Conservation (phyloP, 1,140 invertebrate genomes). For the Drosophila pseudoananassae region DNA sequence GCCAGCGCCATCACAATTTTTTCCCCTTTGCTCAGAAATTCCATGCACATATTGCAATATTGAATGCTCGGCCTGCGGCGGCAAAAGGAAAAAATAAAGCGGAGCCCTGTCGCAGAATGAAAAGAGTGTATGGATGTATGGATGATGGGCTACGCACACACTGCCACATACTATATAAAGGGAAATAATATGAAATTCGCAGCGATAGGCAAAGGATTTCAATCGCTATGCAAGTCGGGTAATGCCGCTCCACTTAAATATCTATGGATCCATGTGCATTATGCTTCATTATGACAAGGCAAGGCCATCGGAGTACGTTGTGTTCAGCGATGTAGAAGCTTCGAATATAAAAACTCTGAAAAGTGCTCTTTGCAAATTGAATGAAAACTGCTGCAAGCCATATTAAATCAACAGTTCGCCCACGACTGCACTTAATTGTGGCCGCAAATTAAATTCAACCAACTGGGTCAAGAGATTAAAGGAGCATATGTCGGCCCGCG, state of each 20-base stretch:
- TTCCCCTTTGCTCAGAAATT: slow-evolving; percentile 20
- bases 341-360: neutral
- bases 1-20: slow-evolving; percentile 2
- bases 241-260: slow-evolving; percentile 29
- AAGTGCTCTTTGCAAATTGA: slow-evolving; percentile 21
- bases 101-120: slow-evolving; percentile 10
- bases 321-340: slow-evolving; percentile 28
- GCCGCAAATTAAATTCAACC: slow-evolving; percentile 28
- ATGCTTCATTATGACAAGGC: slow-evolving; percentile 49
- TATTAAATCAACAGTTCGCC: slow-evolving; percentile 17
- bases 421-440: slow-evolving; percentile 36
- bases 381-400: slow-evolving; percentile 19
- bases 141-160: slow-evolving; percentile 14
- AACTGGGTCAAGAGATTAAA: slow-evolving; percentile 46
- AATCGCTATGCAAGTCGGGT: slow-evolving; percentile 32
- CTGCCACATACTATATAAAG: slow-evolving; percentile 11
- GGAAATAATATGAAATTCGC: slow-evolving; percentile 55
- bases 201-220: slow-evolving; percentile 58
- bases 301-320: slow-evolving; percentile 34
- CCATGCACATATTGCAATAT: slow-evolving; percentile 62
- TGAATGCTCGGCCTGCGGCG: slow-evolving; percentile 59
- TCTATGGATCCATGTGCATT: slow-evolving; percentile 46
- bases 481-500: slow-evolving; percentile 31
- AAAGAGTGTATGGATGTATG: slow-evolving; percentile 5
- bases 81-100: slow-evolving; percentile 12